Conservation (phyloP, 1,140 invertebrate species). For the Neelides sp. region DNA sequence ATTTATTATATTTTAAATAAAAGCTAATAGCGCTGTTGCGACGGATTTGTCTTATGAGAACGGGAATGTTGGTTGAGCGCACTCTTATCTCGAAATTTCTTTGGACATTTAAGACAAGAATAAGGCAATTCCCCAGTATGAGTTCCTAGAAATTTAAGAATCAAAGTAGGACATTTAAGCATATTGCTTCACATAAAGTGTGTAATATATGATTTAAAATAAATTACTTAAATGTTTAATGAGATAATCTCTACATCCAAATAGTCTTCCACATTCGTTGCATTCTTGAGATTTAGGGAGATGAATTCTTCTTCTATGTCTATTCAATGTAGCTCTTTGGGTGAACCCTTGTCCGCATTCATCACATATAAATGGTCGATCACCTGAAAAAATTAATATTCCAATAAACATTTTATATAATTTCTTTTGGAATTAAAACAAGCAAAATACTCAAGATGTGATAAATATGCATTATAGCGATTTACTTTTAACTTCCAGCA, state of each 20-base stretch:
- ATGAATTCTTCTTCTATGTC: slow-evolving; percentile 23
- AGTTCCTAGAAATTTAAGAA: slow-evolving; percentile 13
- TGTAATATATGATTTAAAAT: background rate
- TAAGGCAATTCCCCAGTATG: slow-evolving; percentile 29
- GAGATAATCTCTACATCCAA: slow-evolving; percentile 25
- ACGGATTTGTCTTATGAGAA: slow-evolving; percentile 26
- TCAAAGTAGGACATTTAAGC: background rate
- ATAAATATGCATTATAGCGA: too few species aligned
- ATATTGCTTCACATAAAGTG: background rate
- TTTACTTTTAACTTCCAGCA: too few species aligned
- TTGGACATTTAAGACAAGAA: slow-evolving; percentile 22
- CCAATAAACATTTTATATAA: too few species aligned
- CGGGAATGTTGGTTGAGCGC: slow-evolving; percentile 26
- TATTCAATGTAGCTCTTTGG: slow-evolving; percentile 20
- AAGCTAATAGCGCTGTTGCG: too few species aligned
- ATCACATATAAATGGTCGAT: slow-evolving; percentile 22
- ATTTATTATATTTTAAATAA: too few species aligned
- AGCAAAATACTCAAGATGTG: too few species aligned
- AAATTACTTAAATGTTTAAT: slow-evolving; percentile 23
- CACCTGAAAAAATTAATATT: slow-evolving; percentile 13
- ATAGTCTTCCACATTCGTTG: slow-evolving; percentile 20
- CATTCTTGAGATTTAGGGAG: slow-evolving; percentile 27
- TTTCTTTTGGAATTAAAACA: too few species aligned
- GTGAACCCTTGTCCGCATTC: slow-evolving; percentile 22
- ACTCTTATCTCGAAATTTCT: slow-evolving; percentile 25